Percentiles rank a stretch among this genome's conserved stretches.
phyloP scores from a whole-genome alignment of 2,113 vertebrate genomes.

The Cyprichromis sp. region DNA sequence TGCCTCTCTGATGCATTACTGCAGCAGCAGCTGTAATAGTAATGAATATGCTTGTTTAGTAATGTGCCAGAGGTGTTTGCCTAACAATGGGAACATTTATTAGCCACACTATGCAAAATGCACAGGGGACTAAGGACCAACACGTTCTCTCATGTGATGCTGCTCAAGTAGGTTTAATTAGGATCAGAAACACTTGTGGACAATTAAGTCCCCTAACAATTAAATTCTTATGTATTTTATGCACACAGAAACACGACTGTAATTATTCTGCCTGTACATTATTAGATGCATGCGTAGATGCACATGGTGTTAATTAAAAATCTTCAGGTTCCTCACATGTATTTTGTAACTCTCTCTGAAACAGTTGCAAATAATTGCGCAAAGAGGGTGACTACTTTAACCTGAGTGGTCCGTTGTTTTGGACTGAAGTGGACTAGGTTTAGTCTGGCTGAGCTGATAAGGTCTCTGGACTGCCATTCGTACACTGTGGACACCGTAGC shows the following conservation, averaged over 20 bases:
- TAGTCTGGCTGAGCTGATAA: neutral
- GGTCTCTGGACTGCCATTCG: neutral
- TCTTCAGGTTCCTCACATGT: neutral
- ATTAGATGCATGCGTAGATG: neutral
- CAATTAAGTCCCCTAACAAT: neutral
- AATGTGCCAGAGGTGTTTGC: neutral
- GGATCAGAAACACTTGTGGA: neutral
- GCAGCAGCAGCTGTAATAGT: slow-evolving; percentile 17
- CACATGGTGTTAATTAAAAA: neutral
- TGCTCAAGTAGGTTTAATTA: slow-evolving; percentile 20
- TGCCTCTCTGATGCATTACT: neutral
- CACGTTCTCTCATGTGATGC: neutral
- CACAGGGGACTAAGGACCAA: neutral
- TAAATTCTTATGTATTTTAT: neutral
- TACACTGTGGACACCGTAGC: neutral
- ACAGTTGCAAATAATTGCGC: neutral
- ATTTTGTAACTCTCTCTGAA: neutral
- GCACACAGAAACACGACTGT: neutral
- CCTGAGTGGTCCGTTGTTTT: neutral
- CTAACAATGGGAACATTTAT: neutral
- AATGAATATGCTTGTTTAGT: slow-evolving; percentile 25
- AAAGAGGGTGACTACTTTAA: neutral
- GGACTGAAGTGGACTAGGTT: neutral
- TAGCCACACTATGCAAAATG: neutral
- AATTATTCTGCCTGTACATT: neutral